Evolutionary conservation across 1,140 invertebrate genomes (phyloP).

Genomic region (Triops longicaudatus): DNA sequence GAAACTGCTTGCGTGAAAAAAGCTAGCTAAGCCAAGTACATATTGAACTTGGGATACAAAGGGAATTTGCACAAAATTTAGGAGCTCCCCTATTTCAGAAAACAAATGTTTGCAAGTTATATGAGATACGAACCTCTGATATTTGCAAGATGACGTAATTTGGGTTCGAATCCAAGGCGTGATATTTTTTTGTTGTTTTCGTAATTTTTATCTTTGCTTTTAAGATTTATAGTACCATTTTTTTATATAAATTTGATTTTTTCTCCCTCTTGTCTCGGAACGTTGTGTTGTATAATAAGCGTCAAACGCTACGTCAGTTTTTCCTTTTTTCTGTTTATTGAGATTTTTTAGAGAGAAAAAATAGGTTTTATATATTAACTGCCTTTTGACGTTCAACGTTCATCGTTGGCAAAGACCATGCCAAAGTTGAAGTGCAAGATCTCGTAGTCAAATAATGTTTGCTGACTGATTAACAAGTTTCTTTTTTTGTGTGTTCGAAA

Average conservation of each 20-base stretch:
- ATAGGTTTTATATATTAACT: background rate
- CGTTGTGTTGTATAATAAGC: conserved; percentile 10
- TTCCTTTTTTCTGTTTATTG: background rate
- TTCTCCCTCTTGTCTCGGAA: background rate
- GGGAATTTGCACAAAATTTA: background rate
- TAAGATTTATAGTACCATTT: background rate
- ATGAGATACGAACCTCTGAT: conserved; percentile 7
- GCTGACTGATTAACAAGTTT: background rate
- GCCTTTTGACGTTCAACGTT: conserved; percentile 14
- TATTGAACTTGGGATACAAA: background rate
- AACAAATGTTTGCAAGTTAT: background rate
- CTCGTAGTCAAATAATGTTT: conserved; percentile 4
- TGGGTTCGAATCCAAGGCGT: conserved; percentile 11
- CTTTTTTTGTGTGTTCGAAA: background rate
- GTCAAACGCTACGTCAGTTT: background rate
- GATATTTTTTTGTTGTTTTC: background rate
- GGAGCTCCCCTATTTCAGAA: background rate
- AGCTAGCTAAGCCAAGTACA: background rate
- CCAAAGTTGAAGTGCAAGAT: conserved; percentile 15
- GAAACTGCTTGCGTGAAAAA: background rate
- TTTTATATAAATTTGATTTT: background rate
- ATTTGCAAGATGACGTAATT: background rate
- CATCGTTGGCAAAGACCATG: conserved; percentile 14
- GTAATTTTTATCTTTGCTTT: background rate
- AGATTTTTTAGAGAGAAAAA: background rate